Evolutionary conservation across 30 jellyfish, hydroid and myxozoan species (phyloP), one percentile per base, ranked within the genome.

Genomic region (Aurelia aurita): DNA sequence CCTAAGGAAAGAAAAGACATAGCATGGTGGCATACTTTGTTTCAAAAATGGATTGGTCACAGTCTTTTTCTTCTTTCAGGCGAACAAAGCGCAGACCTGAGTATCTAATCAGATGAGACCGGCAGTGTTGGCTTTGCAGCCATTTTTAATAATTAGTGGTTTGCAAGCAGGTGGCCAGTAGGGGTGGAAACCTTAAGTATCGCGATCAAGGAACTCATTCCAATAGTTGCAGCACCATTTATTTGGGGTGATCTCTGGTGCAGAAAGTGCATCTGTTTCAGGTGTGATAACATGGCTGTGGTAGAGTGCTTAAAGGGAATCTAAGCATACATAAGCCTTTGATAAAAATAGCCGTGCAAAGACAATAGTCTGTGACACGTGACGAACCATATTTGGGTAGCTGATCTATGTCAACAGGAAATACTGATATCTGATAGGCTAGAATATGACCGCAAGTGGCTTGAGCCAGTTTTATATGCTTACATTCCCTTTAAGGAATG

Each of bases 71-170:
- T 27, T 27, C 44, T 22, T 1, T 13, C 68, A 14, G 82, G 82
- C 10, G 59, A 31, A 27, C 26, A 23, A 16, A 2, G 26, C 29
- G 4, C 31, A 6, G 69, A 70, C 32, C 12, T 70, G 3, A 14
- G n/a, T 27, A 65, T 70, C 32, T 27, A 19, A 22, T 70, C 82
- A 3, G 82, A 70, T 70, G 82, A 25, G 7, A 15, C 82, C 0
- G 73, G 82, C 23, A 22, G 59, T 19, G 11, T 70, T n/a, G 74
- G 82, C 69, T 70, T 22, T 26, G 67, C 69, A 22, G 68, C 82
- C 12, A 23, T 70, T 43, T 43, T 14, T 26, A 18, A 70, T 9
- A 31, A 70, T 16, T 27, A 27, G 14, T 70, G 82, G 73, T 70
- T 70, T 65, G 44, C 43, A 16, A 65, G 69, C 6, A 39, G 25